These are phyloP conservation scores for Drosophila picticornis DNA, from an alignment of 2,888 invertebrate species.

Conservation along the genomic window DNA sequence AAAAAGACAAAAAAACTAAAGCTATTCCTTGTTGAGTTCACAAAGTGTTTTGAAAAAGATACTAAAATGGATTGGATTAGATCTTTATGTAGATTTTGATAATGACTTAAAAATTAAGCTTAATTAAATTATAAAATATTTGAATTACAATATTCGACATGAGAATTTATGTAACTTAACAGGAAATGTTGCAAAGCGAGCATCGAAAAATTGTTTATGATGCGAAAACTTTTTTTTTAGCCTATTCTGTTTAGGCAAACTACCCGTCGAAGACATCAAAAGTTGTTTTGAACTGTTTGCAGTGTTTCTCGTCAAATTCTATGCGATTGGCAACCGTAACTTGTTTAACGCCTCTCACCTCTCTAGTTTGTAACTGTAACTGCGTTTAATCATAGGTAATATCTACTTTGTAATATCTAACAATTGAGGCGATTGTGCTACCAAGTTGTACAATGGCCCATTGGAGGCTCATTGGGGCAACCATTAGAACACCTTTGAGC, in stretches of 20 bases:
- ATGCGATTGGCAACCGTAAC: constrained; percentile 27
- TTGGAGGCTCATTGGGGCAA: constrained; percentile 66
- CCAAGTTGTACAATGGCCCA: constrained; percentile 27
- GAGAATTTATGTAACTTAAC: not conserved
- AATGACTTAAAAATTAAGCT: not conserved
- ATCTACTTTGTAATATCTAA: constrained; percentile 42
- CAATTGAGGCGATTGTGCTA: constrained; percentile 14
- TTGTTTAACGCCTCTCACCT: constrained; percentile 39
- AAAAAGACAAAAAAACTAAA: not conserved
- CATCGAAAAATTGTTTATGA: not conserved
- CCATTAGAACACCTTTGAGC: constrained; percentile 75
- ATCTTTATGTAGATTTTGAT: too few species aligned
- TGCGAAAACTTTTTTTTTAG: not conserved
- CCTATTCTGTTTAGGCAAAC: not conserved
- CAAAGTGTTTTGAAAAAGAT: not conserved
- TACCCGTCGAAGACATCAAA: not conserved
- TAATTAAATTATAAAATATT: not conserved
- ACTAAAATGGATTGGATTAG: too few species aligned
- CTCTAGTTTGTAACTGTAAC: constrained; percentile 15
- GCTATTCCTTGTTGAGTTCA: not conserved
- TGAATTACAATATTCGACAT: not conserved
- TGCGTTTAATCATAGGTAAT: constrained; percentile 20
- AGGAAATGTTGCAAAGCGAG: not conserved
- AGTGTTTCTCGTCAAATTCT: constrained; percentile 24
- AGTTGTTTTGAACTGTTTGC: constrained; percentile 3